phyloP scores from a whole-genome alignment of 2,113 vertebrate genomes.

The Tragelaphus imberbis region DNA sequence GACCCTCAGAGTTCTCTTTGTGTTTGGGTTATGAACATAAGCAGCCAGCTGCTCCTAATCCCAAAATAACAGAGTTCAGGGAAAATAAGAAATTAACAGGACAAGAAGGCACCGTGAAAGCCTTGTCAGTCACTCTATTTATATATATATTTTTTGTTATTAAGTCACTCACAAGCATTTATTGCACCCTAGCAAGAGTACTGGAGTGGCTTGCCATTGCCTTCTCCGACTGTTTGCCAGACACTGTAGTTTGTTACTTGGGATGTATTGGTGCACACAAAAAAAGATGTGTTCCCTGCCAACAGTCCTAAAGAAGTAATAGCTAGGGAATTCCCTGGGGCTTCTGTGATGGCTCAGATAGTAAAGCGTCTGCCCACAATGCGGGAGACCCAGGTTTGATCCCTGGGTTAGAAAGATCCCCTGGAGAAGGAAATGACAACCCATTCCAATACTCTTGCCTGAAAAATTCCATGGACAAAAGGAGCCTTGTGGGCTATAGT shows the following conservation, averaged over 20 bases:
- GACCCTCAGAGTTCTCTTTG: neutral
- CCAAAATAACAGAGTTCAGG: neutral
- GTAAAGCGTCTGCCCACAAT: neutral
- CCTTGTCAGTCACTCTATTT: neutral
- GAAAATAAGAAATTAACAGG: neutral
- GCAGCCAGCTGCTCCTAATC: neutral
- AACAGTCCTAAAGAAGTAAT: neutral
- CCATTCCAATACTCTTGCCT: neutral
- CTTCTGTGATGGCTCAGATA: neutral
- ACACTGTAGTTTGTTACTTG: neutral
- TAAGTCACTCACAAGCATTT: neutral
- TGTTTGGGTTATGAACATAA: conserved; percentile 19
- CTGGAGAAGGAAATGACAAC: neutral
- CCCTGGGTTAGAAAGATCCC: neutral
- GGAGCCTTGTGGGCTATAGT: neutral
- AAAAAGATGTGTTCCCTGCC: neutral
- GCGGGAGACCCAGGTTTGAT: neutral
- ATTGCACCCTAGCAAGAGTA: neutral
- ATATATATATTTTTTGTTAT: neutral
- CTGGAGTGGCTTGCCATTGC: too few relatives aligned
- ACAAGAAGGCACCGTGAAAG: neutral
- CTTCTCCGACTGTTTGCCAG: neutral
- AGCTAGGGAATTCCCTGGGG: neutral
- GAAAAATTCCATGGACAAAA: neutral
- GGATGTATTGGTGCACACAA: neutral